Percentiles rank a stretch among this genome's conserved stretches.
Conservation (phyloP, 1,140 invertebrate species). For the Drosophila dunni region DNA sequence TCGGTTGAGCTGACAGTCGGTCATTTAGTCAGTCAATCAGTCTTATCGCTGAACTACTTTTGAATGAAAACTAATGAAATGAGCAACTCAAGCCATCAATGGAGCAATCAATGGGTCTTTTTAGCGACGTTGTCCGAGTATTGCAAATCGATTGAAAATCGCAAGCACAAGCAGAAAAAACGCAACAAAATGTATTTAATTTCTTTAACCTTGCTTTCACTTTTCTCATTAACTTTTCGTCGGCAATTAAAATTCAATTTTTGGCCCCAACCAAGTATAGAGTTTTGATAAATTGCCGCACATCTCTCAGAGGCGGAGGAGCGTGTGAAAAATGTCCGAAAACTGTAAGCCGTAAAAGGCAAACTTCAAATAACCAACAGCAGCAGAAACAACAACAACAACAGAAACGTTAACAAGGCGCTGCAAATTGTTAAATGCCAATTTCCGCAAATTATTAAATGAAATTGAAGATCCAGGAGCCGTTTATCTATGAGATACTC, state of each 20-base stretch:
- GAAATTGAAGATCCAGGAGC: conserved; percentile 75
- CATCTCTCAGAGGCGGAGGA: conserved; percentile 66
- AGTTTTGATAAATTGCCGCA: conserved; percentile 67
- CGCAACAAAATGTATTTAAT: conserved; percentile 61
- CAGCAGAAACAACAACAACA: too few relatives aligned
- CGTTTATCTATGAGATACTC: conserved; percentile 60
- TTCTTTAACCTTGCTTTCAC: conserved; percentile 83
- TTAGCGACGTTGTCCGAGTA: conserved; percentile 13
- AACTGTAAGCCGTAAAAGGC: conserved; percentile 15
- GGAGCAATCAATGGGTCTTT: conserved; percentile 40
- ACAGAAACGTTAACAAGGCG: conserved; percentile 69
- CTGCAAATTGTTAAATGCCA: conserved; percentile 79
- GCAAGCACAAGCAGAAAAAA: conserved; percentile 1
- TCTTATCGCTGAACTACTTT: conserved; percentile 77
- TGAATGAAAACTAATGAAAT: conserved; percentile 63
- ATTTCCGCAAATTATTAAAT: conserved; percentile 83
- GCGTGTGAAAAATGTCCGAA: conserved; percentile 73
- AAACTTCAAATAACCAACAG: conserved; percentile 13
- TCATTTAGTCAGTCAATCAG: conserved; percentile 5
- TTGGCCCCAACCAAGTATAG: conserved; percentile 46
- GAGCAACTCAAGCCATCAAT: conserved; percentile 47
- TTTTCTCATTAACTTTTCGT: conserved; percentile 83
- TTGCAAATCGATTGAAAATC: conserved; percentile 74
- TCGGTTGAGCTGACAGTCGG: neutral
- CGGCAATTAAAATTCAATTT: conserved; percentile 83